These are phyloP conservation scores for Pelosia muscerda DNA, from an alignment of 2,888 invertebrate genomes.

Conservation along the genomic window DNA sequence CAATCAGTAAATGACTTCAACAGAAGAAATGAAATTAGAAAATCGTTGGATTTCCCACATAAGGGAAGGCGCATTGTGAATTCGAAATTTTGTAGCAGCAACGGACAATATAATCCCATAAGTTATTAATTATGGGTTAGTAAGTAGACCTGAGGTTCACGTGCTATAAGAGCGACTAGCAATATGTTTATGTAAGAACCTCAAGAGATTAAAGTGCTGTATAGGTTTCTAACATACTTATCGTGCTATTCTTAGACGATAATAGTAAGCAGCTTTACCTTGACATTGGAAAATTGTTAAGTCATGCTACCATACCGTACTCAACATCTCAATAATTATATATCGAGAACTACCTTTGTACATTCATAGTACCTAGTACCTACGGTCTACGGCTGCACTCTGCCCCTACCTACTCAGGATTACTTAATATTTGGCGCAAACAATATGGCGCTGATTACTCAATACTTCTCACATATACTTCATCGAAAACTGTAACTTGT, in stretches of 20 bases:
- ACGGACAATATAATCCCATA: too few species aligned
- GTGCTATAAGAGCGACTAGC: background rate
- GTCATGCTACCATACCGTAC: background rate
- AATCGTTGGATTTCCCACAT: too few species aligned
- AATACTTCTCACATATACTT: background rate
- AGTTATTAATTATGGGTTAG: too few species aligned
- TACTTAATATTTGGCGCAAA: background rate
- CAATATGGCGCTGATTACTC: background rate
- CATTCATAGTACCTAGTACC: too few species aligned
- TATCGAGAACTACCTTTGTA: too few species aligned
- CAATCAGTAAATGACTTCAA: too few species aligned
- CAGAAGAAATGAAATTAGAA: too few species aligned
- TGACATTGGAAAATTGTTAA: background rate
- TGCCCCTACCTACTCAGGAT: background rate
- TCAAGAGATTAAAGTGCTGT: background rate
- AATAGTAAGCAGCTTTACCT: background rate
- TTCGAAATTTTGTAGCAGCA: too few species aligned
- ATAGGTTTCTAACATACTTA: slow-evolving; percentile 5
- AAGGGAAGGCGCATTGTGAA: too few species aligned
- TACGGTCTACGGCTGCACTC: too few species aligned
- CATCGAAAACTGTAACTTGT: too few species aligned
- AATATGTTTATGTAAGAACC: background rate
- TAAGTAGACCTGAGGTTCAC: background rate
- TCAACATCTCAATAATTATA: too few species aligned
- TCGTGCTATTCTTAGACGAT: background rate